Evolutionary conservation across 1,140 invertebrate species (phyloP).

Genomic region (Zaprionus davidi): DNA sequence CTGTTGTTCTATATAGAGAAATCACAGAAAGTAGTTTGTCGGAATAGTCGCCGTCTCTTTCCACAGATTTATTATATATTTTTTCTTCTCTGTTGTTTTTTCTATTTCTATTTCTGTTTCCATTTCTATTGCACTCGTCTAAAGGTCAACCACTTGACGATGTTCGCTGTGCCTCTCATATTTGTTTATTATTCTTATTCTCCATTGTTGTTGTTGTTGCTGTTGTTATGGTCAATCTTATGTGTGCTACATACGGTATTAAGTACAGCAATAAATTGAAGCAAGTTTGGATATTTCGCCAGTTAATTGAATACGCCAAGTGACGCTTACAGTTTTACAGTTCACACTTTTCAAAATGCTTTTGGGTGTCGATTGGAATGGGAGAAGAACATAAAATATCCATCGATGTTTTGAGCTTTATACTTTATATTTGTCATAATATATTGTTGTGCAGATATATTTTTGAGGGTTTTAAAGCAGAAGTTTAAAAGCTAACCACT

Average conservation of each 20-base stretch:
- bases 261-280: slow-evolving; percentile 25
- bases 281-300: slow-evolving; percentile 23
- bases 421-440: neutral
- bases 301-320: slow-evolving; percentile 28
- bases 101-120: neutral
- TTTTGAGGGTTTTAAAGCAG: neutral
- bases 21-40: slow-evolving; percentile 5
- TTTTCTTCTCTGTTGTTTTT: slow-evolving; percentile 14
- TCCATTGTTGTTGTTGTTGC: neutral
- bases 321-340: neutral
- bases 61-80: slow-evolving; percentile 54
- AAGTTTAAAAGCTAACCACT: slow-evolving; percentile 23
- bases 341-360: slow-evolving; percentile 3
- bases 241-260: slow-evolving; percentile 14
- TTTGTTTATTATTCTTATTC: slow-evolving; percentile 14
- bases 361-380: neutral
- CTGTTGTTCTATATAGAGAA: slow-evolving; percentile 42
- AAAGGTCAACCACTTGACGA: slow-evolving; percentile 72
- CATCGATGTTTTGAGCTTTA: neutral
- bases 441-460: neutral
- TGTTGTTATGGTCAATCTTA: neutral
- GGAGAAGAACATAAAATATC: neutral
- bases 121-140: slow-evolving; percentile 50
- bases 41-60: slow-evolving; percentile 47
- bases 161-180: slow-evolving; percentile 13